phyloP scores from a whole-genome alignment of 2,797 vertebrate genomes.

The Erethizon dorsatum region DNA sequence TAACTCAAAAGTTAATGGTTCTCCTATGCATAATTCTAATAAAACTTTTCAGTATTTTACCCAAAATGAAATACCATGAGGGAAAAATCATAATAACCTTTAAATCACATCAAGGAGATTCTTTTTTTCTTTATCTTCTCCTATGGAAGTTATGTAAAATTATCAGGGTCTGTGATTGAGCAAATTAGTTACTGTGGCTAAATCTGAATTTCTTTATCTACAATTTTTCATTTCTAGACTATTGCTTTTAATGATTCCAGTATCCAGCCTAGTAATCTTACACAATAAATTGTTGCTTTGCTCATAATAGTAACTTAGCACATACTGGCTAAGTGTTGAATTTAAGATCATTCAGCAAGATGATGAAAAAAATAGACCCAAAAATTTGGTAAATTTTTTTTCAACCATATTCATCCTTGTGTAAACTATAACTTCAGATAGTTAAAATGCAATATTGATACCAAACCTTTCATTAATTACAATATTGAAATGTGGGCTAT shows the following conservation, averaged over 20 bases:
- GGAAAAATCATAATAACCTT: neutral
- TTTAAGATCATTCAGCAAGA: fast-evolving
- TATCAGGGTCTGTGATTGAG: neutral
- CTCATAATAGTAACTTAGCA: neutral
- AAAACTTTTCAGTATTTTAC: neutral
- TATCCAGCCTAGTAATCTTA: neutral
- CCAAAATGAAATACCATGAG: neutral
- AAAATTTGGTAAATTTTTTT: neutral
- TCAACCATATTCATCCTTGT: neutral
- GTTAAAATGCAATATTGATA: conserved; percentile 6
- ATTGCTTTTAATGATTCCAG: neutral
- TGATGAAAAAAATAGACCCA: neutral
- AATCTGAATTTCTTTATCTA: neutral
- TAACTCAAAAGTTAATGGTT: neutral
- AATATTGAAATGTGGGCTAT: neutral
- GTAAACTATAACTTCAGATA: neutral
- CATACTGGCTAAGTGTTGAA: neutral
- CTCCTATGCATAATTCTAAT: neutral
- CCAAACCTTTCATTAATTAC: neutral
- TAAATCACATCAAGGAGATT: neutral
- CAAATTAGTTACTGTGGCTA: neutral
- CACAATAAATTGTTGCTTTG: neutral
- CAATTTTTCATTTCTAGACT: neutral
- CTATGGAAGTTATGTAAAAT: neutral
- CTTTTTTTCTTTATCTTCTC: neutral